Conservation (phyloP, 2,888 invertebrate genomes). For the Pasiphila rectangulata region DNA sequence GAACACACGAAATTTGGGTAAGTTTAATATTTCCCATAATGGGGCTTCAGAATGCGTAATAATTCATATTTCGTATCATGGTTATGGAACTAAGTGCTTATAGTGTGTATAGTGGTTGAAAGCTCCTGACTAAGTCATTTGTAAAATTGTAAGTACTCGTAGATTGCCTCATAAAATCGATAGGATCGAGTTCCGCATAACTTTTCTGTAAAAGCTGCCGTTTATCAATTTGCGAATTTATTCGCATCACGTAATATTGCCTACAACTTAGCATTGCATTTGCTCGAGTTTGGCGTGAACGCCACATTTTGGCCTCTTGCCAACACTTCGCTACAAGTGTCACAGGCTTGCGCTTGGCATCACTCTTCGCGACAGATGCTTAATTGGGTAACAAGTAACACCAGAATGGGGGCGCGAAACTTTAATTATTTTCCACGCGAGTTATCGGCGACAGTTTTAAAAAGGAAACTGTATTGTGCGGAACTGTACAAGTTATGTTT, state of each 20-base stretch:
- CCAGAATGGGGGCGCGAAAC: constrained; percentile 53
- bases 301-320: constrained; percentile 55
- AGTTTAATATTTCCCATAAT: too few species aligned
- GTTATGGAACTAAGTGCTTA: too few species aligned
- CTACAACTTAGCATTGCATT: constrained; percentile 33
- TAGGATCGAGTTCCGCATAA: too few species aligned
- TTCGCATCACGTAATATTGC: constrained; percentile 37
- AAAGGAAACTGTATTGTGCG: constrained; percentile 22
- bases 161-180: too few species aligned
- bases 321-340: constrained; percentile 73
- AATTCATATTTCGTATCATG: too few species aligned
- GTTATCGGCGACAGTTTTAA: constrained; percentile 29
- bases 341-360: constrained; percentile 50
- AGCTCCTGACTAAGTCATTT: too few species aligned
- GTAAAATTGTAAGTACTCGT: too few species aligned
- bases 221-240: constrained; percentile 28
- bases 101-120: too few species aligned
- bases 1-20: too few species aligned
- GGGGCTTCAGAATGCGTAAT: too few species aligned
- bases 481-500: too few species aligned
- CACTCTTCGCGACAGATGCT: constrained; percentile 55
- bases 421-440: constrained; percentile 43
- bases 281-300: constrained; percentile 38
- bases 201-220: too few species aligned
- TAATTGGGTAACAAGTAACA: constrained; percentile 61